Conservation (phyloP, 2,113 vertebrate species). For the Salvelinus fontinalis region DNA sequence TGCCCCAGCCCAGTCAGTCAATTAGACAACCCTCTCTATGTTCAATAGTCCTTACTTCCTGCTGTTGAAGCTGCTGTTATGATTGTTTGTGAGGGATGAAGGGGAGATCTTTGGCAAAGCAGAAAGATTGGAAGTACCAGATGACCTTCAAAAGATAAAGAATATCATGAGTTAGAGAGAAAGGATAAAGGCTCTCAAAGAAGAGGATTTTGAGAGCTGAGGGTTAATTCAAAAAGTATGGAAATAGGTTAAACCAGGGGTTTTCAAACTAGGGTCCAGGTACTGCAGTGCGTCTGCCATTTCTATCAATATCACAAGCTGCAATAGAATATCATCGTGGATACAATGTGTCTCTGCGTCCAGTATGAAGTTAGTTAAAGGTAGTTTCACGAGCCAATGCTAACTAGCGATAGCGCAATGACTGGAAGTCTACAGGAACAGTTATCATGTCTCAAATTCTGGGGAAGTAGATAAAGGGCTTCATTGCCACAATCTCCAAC, state of each 20-base stretch:
- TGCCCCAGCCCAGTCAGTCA: constrained; percentile 28
- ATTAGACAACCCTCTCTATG: constrained; percentile 29
- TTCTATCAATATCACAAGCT: too few species aligned
- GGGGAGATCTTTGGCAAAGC: constrained; percentile 99
- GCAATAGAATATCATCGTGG: too few species aligned
- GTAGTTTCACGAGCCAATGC: too few species aligned
- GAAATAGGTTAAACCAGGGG: constrained; percentile 30
- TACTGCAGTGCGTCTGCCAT: too few species aligned
- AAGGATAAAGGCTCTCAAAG: constrained; percentile 11
- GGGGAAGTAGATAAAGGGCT: too few species aligned
- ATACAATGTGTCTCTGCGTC: too few species aligned
- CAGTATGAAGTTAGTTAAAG: too few species aligned
- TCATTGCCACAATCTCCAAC: too few species aligned
- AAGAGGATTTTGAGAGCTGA: constrained; percentile 35
- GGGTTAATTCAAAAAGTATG: constrained; percentile 44
- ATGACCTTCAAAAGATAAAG: constrained; percentile 97
- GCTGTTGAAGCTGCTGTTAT: constrained; percentile 99
- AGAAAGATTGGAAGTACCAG: constrained; percentile 98
- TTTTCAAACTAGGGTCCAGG: constrained; percentile 5
- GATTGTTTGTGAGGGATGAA: constrained; percentile 99
- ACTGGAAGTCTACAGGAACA: too few species aligned
- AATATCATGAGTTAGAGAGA: constrained; percentile 80
- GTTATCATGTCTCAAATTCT: too few species aligned
- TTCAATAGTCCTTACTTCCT: constrained; percentile 92
- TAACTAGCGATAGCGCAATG: too few species aligned